A percentile compares a stretch with the other conserved stretches of the same genome.
Evolutionary conservation across 2,888 invertebrate genomes (phyloP).

Genomic region (Lordiphosa andalusiaca): DNA sequence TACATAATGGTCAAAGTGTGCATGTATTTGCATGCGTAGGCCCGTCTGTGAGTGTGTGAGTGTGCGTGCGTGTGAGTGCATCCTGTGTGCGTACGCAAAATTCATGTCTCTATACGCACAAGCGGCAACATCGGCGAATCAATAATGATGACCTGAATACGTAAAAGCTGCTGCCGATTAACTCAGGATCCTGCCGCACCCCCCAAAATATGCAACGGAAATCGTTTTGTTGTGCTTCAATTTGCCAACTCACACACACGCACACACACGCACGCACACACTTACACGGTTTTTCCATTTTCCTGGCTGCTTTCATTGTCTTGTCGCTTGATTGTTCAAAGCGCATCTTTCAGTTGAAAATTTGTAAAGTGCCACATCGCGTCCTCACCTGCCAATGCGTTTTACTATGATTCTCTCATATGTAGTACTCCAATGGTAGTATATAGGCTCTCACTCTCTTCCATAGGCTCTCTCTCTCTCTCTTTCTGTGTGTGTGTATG

Average conservation of each 20-base stretch:
- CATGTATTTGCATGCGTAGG: conserved; percentile 24
- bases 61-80: conserved; percentile 24
- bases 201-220: conserved; percentile 56
- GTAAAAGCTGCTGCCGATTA: conserved; percentile 65
- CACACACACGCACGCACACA: not conserved
- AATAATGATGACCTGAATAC: conserved; percentile 75
- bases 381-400: conserved; percentile 50
- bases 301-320: conserved; percentile 41
- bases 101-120: conserved; percentile 71
- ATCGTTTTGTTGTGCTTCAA: conserved; percentile 36
- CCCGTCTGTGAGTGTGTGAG: not conserved
- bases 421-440: conserved; percentile 16
- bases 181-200: conserved; percentile 49
- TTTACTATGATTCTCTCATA: conserved; percentile 52
- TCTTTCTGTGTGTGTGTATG: conserved; percentile 33
- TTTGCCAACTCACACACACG: conserved; percentile 12
- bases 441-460: conserved; percentile 28
- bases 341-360: conserved; percentile 65
- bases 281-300: conserved; percentile 55
- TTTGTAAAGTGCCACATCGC: conserved; percentile 54
- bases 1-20: conserved; percentile 36
- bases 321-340: conserved; percentile 67
- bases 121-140: conserved; percentile 62
- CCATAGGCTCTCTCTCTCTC: conserved; percentile 4
- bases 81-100: conserved; percentile 64